These are phyloP conservation scores for Verasper variegatus DNA, from an alignment of 2,113 vertebrate species.

Conservation along the genomic window DNA sequence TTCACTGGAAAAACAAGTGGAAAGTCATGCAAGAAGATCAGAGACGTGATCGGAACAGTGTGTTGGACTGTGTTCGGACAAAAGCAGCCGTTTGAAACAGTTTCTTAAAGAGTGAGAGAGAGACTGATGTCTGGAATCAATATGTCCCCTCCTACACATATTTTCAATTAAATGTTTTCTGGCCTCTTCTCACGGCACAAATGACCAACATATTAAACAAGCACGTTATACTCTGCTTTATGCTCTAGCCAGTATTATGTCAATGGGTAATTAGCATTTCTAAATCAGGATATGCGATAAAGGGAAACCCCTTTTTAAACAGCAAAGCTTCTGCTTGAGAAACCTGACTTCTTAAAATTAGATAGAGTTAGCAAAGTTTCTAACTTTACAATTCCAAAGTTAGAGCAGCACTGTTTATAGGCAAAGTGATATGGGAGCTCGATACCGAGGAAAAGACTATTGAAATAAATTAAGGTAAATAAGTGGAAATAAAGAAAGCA, in stretches of 20 bases:
- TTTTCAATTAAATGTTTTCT: conserved; percentile 7
- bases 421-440: background rate
- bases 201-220: conserved; percentile 1
- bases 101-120: background rate
- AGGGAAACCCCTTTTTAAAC: background rate
- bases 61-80: conserved; percentile 13
- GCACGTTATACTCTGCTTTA: background rate
- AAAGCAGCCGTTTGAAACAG: conserved; percentile 2
- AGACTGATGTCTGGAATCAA: conserved; percentile 18
- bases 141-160: conserved; percentile 7
- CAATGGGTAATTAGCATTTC: background rate
- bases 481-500: too few relatives aligned
- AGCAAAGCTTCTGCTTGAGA: background rate
- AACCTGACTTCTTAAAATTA: background rate
- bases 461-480: too few relatives aligned
- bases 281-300: background rate
- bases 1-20: background rate
- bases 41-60: background rate
- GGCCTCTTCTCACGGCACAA: conserved; percentile 1
- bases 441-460: background rate
- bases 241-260: background rate
- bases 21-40: conserved; percentile 3
- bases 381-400: background rate
- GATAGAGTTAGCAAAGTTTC: background rate
- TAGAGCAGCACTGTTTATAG: background rate